These are phyloP conservation scores for Zaprionus inermis DNA, from an alignment of 1,140 invertebrate genomes.

Conservation along the genomic window DNA sequence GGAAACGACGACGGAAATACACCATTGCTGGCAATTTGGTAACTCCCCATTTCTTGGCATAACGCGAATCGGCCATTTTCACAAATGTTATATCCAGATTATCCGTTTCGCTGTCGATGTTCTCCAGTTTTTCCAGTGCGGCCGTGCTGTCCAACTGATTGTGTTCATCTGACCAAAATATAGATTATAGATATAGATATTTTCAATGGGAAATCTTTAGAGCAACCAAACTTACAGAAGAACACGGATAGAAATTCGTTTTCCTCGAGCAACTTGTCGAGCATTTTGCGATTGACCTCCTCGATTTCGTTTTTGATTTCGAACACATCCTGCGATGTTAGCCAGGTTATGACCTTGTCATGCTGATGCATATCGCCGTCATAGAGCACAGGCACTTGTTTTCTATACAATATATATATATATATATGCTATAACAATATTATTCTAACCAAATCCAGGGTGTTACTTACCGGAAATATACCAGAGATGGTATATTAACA, in stretches of 20 bases:
- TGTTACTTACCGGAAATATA: constrained; percentile 89
- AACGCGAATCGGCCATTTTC: constrained; percentile 95
- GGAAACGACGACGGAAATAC: constrained; percentile 96
- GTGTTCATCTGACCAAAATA: constrained; percentile 88
- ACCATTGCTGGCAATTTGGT: constrained; percentile 95
- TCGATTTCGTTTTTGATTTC: constrained; percentile 98
- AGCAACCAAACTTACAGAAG: constrained; percentile 91
- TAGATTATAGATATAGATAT: constrained; percentile 40
- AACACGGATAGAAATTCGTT: constrained; percentile 98
- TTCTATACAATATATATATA: constrained; percentile 81
- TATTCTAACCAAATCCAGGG: no score
- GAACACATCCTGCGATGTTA: constrained; percentile 97
- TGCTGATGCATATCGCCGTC: constrained; percentile 96
- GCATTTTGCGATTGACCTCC: constrained; percentile 97
- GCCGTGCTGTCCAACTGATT: constrained; percentile 91
- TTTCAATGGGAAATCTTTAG: no score
- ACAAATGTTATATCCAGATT: constrained; percentile 98
- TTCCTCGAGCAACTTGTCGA: constrained; percentile 96
- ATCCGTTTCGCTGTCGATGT: constrained; percentile 96
- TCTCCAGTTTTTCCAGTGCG: constrained; percentile 93
- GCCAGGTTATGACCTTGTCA: constrained; percentile 93
- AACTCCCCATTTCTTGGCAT: constrained; percentile 97
- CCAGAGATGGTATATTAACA: constrained; percentile 92
- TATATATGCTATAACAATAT: no score
- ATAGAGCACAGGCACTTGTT: constrained; percentile 93